phyloP scores from a whole-genome alignment of 2,113 vertebrate genomes.

The Coptodon bakossiorum region DNA sequence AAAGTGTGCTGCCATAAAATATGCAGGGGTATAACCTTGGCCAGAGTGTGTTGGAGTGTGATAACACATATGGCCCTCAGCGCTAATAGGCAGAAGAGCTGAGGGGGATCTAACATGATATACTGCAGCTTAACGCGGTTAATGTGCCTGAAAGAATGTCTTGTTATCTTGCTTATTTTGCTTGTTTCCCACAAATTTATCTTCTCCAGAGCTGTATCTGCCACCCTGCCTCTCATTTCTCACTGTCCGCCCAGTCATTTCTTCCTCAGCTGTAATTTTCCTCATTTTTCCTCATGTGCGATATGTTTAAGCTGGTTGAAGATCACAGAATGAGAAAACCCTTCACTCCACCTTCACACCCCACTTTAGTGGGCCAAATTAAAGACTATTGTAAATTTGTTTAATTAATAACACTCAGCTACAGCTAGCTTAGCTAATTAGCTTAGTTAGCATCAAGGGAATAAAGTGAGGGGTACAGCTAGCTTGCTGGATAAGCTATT shows the following conservation, averaged over 20 bases:
- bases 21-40: slow-evolving; percentile 24
- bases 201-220: neutral
- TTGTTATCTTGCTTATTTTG: slow-evolving; percentile 29
- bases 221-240: slow-evolving; percentile 1
- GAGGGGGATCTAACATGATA: slow-evolving; percentile 32
- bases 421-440: neutral
- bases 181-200: slow-evolving; percentile 14
- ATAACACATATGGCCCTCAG: slow-evolving; percentile 28
- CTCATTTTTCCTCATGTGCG: neutral
- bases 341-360: neutral
- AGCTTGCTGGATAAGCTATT: neutral
- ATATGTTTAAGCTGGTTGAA: neutral
- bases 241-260: slow-evolving; percentile 16
- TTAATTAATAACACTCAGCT: neutral
- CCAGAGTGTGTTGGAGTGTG: slow-evolving; percentile 26
- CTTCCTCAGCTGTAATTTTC: neutral
- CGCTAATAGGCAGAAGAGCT: slow-evolving; percentile 11
- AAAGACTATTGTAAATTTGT: neutral
- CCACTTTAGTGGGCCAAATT: neutral
- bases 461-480: neutral
- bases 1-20: slow-evolving; percentile 16
- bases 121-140: slow-evolving; percentile 29
- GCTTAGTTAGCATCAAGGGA: neutral
- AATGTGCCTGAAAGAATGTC: slow-evolving; percentile 34
- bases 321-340: neutral